A percentile compares a stretch with the other conserved stretches of the same genome.
Evolutionary conservation across 30 jellyfish, hydroid and myxozoan species (phyloP).

Genomic region (Aurelia aurita complex sp. Pacific): DNA sequence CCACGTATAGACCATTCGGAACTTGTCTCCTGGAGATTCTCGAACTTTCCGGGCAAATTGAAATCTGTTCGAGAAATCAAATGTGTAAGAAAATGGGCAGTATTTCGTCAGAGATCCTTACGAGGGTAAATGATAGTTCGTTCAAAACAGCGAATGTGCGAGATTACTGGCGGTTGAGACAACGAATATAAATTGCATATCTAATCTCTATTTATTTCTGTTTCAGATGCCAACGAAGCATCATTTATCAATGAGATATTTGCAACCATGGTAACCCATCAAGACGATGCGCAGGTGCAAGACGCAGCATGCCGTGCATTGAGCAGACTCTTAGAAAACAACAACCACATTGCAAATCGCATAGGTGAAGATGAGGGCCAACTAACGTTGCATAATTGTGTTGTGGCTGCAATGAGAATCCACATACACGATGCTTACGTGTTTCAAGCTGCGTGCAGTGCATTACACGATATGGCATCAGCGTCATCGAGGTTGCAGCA

Average conservation of each 20-base stretch:
- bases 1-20: too few relatives aligned
- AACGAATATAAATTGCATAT: too few relatives aligned
- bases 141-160: too few relatives aligned
- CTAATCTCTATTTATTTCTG: neutral
- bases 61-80: too few relatives aligned
- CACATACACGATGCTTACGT: constrained; percentile 76
- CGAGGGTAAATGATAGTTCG: too few relatives aligned
- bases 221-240: constrained; percentile 58
- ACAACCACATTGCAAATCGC: constrained; percentile 39
- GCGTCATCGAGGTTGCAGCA: constrained; percentile 68
- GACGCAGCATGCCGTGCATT: constrained; percentile 84
- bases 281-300: constrained; percentile 81
- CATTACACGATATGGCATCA: constrained; percentile 73
- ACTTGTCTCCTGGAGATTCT: too few relatives aligned
- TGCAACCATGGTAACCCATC: constrained; percentile 68
- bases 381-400: constrained; percentile 77
- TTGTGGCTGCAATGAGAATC: constrained; percentile 77
- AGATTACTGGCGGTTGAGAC: too few relatives aligned
- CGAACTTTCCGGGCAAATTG: too few relatives aligned
- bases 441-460: constrained; percentile 85
- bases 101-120: too few relatives aligned
- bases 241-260: constrained; percentile 59
- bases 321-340: constrained; percentile 47
- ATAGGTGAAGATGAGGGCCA: constrained; percentile 90
- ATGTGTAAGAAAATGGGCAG: too few relatives aligned